These are phyloP conservation scores for Pseudopipra pipra DNA, from an alignment of 2,113 vertebrate species.

Conservation along the genomic window DNA sequence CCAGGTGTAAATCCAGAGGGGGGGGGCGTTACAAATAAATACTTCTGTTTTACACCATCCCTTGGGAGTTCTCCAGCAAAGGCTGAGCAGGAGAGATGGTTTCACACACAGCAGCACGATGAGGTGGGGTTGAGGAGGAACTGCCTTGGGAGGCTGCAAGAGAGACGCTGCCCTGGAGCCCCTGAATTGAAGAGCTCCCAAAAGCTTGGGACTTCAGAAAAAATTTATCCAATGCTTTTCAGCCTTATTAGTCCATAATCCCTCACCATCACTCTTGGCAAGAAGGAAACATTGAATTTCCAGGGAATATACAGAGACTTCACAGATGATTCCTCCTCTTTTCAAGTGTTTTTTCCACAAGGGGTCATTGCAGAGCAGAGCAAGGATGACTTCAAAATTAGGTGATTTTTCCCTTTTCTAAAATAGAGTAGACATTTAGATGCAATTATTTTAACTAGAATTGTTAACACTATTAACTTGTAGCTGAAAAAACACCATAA, in stretches of 20 bases:
- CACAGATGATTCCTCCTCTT: neutral
- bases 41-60: neutral
- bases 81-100: neutral
- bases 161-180: accelerated
- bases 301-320: neutral
- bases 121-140: neutral
- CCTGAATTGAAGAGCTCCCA: neutral
- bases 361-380: constrained; percentile 50
- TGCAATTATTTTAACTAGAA: neutral
- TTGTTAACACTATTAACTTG: neutral
- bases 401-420: neutral
- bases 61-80: neutral
- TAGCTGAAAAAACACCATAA: neutral
- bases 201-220: neutral
- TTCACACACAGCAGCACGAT: accelerated
- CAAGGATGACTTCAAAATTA: neutral
- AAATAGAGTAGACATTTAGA: neutral
- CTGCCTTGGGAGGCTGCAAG: neutral
- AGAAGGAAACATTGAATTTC: neutral
- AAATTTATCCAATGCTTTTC: neutral
- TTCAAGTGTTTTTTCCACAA: constrained; percentile 31
- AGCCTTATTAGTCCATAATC: neutral
- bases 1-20: neutral
- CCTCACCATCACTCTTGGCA: neutral
- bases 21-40: neutral